Evolutionary conservation across 92 coral and sea anemone genomes (phyloP).

Genomic region (Diadumene lineata): DNA sequence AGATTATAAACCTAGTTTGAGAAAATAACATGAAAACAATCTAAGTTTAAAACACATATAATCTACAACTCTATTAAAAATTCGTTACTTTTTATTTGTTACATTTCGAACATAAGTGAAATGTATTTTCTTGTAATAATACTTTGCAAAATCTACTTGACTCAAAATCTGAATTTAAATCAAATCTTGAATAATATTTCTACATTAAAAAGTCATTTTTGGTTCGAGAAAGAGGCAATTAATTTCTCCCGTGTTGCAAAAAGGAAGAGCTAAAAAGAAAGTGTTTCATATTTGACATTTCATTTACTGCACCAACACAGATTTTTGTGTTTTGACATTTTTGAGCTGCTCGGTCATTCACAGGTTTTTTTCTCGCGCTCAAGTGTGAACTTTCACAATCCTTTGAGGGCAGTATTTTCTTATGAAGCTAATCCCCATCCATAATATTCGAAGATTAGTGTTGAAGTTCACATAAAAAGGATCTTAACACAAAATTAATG

Average conservation of each 20-base stretch:
- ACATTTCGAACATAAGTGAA: not conserved
- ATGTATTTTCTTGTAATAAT: not conserved
- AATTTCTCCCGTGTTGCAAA: not conserved
- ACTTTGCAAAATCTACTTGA: not conserved
- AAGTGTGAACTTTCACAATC: slow-evolving; percentile 2
- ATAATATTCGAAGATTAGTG: slow-evolving; percentile 1
- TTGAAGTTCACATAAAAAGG: not conserved
- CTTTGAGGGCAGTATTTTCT: not conserved
- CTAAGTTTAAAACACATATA: no score
- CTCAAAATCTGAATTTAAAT: not conserved
- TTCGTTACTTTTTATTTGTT: no score
- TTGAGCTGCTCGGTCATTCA: not conserved
- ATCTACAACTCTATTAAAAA: no score
- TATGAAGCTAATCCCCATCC: slow-evolving; percentile 6
- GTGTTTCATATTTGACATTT: not conserved
- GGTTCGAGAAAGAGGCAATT: not conserved
- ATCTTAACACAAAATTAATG: not conserved
- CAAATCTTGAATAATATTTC: no score
- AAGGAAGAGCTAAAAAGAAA: not conserved
- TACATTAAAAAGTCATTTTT: not conserved
- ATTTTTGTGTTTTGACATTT: not conserved
- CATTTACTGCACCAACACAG: not conserved
- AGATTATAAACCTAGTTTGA: not conserved
- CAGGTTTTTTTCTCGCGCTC: not conserved
- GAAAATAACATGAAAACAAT: no score